Conservation (phyloP, 2,888 invertebrate species). For the Xylophagus ater region DNA sequence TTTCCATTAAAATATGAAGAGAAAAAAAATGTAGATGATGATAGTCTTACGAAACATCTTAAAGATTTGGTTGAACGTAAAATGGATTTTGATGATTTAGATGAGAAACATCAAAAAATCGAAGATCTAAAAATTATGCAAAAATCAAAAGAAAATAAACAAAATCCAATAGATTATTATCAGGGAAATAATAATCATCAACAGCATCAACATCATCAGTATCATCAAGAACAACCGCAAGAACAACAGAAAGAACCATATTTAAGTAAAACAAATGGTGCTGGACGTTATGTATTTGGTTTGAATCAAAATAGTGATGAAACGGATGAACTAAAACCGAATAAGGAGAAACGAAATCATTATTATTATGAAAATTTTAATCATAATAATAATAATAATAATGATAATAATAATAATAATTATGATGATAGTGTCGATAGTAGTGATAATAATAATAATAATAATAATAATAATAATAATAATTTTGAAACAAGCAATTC, state of each 20-base stretch:
- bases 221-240: background rate
- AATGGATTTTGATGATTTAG: conserved; percentile 15
- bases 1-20: conserved; percentile 8
- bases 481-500: background rate
- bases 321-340: conserved; percentile 8
- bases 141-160: background rate
- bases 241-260: conserved; percentile 2
- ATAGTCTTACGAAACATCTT: conserved; percentile 11
- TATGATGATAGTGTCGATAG: background rate
- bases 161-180: conserved; percentile 2
- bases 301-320: conserved; percentile 10
- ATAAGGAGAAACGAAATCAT: conserved; percentile 10
- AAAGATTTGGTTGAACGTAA: conserved; percentile 15
- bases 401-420: background rate
- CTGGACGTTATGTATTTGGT: conserved; percentile 13
- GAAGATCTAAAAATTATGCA: background rate
- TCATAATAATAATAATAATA: background rate
- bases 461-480: background rate
- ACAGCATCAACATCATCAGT: conserved; percentile 6
- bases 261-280: conserved; percentile 5
- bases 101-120: conserved; percentile 5
- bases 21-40: conserved; percentile 4
- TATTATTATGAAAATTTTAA: background rate
- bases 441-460: background rate
- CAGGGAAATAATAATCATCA: too few species aligned